These are phyloP conservation scores for Mustelus asterias DNA, from an alignment of 2,113 vertebrate species.

Conservation along the genomic window DNA sequence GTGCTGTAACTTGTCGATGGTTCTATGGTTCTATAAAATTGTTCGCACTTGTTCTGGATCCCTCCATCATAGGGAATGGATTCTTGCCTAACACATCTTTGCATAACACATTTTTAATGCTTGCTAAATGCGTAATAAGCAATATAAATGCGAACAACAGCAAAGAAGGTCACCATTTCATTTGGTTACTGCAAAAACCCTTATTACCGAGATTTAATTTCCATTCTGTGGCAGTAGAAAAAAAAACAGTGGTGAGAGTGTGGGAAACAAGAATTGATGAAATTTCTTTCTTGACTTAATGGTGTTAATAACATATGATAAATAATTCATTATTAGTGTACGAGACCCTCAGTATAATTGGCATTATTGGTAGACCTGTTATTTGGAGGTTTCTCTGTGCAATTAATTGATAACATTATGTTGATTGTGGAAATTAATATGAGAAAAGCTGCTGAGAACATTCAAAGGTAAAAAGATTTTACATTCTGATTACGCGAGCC, in stretches of 20 bases:
- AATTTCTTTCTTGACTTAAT: background rate
- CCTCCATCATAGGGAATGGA: background rate
- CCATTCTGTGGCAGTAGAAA: background rate
- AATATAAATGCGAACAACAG: background rate
- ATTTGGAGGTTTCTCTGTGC: background rate
- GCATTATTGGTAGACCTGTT: background rate
- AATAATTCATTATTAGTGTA: background rate
- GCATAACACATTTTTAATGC: background rate
- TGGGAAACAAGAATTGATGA: background rate
- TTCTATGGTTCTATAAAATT: background rate
- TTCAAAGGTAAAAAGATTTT: conserved; percentile 1
- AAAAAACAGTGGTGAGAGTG: background rate
- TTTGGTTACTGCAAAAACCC: background rate
- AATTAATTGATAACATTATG: background rate
- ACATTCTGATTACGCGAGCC: background rate
- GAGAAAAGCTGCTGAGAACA: background rate
- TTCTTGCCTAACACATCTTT: background rate
- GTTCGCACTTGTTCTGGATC: background rate
- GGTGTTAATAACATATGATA: background rate
- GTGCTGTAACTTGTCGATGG: background rate
- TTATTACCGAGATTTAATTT: background rate
- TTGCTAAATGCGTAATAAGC: background rate
- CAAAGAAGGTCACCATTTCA: background rate
- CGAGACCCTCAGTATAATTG: background rate
- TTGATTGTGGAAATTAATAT: background rate